These are phyloP conservation scores for Anas georgica DNA, from an alignment of 2,797 vertebrate genomes.

Conservation along the genomic window DNA sequence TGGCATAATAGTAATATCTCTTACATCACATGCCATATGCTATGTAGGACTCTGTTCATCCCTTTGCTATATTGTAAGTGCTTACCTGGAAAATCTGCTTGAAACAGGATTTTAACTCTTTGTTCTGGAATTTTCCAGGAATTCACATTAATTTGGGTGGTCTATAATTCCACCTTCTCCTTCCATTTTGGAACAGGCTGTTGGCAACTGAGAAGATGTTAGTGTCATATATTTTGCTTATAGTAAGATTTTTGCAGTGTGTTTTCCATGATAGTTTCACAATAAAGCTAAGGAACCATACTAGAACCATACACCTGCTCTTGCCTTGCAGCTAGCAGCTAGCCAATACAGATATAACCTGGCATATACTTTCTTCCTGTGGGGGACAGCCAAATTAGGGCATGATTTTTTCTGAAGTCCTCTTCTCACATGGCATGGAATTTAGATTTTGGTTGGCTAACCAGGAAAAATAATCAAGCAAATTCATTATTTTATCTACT, in stretches of 20 bases:
- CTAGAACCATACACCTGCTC: neutral
- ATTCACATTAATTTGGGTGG: neutral
- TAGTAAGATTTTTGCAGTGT: neutral
- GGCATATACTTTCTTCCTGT: neutral
- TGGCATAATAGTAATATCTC: neutral
- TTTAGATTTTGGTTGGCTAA: neutral
- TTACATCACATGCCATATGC: rapidly evolving
- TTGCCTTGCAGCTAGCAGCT: neutral
- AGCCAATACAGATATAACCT: neutral
- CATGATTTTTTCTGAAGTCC: neutral
- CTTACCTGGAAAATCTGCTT: neutral
- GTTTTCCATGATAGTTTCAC: neutral
- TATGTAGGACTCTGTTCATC: neutral
- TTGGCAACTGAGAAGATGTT: neutral
- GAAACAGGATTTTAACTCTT: neutral
- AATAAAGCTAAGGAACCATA: neutral
- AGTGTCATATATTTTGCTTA: neutral
- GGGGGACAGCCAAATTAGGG: neutral
- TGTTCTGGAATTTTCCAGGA: neutral
- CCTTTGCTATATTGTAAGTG: neutral
- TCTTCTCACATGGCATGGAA: neutral
- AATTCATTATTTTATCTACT: neutral
- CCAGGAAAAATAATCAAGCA: neutral
- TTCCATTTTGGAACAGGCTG: neutral
- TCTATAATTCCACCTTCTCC: neutral